phyloP scores from a whole-genome alignment of 2,888 invertebrate genomes.

The Lasioglossum morio region DNA sequence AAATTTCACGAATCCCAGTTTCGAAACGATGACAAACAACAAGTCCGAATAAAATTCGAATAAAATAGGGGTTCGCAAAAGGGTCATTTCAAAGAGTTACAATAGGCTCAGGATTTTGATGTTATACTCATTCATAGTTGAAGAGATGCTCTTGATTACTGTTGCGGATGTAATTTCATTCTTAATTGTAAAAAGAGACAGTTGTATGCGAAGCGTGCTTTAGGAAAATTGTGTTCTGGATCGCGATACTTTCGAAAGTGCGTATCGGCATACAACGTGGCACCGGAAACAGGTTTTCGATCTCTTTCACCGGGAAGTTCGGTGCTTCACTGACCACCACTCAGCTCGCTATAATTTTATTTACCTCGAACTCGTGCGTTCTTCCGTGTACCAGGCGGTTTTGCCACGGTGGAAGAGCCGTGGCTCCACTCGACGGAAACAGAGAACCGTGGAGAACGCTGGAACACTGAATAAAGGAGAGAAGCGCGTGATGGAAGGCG shows the following conservation, averaged over 20 bases:
- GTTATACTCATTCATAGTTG: not conserved
- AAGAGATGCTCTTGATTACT: not conserved
- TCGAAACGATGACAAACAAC: not conserved
- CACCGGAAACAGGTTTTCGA: conserved; percentile 13
- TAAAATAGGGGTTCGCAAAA: not conserved
- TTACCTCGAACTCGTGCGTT: conserved; percentile 20
- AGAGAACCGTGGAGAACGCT: conserved; percentile 10
- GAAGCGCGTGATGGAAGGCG: conserved; percentile 29
- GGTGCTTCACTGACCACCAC: conserved; percentile 41
- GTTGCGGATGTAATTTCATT: too few relatives aligned
- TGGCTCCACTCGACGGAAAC: conserved; percentile 21
- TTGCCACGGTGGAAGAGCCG: conserved; percentile 1
- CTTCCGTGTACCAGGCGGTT: conserved; percentile 3
- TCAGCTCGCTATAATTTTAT: conserved; percentile 53
- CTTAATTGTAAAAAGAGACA: not conserved
- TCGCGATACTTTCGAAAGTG: not conserved
- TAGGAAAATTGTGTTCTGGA: not conserved
- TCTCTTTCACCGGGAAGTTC: conserved; percentile 11
- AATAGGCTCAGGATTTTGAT: not conserved
- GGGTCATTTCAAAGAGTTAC: too few relatives aligned
- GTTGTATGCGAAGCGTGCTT: not conserved
- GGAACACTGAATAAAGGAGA: conserved; percentile 23
- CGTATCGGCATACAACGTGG: not conserved
- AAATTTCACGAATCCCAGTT: not conserved
- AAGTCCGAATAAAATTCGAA: not conserved